A percentile compares a stretch with the other conserved stretches of the same genome.
Conservation (phyloP, 2,113 vertebrate species). For the Grus americana region DNA sequence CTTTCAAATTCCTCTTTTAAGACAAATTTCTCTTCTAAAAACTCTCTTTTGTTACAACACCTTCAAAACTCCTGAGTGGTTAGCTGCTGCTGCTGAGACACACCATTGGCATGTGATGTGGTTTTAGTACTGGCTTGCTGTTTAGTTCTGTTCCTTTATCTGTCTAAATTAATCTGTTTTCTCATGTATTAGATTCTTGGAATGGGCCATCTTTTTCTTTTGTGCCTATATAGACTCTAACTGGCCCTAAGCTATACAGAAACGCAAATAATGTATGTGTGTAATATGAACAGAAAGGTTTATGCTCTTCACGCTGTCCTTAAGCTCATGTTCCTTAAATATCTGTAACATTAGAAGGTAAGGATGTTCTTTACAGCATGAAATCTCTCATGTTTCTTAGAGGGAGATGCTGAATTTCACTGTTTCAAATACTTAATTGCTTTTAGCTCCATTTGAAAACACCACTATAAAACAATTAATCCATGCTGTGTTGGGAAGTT, state of each 20-base stretch:
- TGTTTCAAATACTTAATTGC: not conserved
- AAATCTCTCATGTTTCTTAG: not conserved
- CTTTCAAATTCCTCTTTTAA: not conserved
- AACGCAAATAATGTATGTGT: not conserved
- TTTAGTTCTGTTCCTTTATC: not conserved
- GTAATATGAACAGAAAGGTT: not conserved
- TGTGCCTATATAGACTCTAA: not conserved
- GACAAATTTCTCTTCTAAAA: not conserved
- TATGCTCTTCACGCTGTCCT: not conserved
- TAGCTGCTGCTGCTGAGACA: not conserved
- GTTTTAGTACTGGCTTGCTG: not conserved
- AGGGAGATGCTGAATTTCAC: not conserved
- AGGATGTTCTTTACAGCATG: not conserved
- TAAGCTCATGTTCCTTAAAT: not conserved
- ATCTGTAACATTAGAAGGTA: not conserved
- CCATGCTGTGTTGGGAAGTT: not conserved
- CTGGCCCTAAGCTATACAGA: not conserved
- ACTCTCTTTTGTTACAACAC: fast-evolving
- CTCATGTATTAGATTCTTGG: not conserved
- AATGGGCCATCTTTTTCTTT: not conserved
- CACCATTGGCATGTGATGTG: not conserved
- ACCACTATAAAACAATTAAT: not conserved
- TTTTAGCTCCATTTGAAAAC: not conserved
- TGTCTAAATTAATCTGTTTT: not conserved
- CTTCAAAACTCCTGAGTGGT: not conserved